Evolutionary conservation across 2,888 invertebrate species (phyloP).

Genomic region (Terebella lapidaria): DNA sequence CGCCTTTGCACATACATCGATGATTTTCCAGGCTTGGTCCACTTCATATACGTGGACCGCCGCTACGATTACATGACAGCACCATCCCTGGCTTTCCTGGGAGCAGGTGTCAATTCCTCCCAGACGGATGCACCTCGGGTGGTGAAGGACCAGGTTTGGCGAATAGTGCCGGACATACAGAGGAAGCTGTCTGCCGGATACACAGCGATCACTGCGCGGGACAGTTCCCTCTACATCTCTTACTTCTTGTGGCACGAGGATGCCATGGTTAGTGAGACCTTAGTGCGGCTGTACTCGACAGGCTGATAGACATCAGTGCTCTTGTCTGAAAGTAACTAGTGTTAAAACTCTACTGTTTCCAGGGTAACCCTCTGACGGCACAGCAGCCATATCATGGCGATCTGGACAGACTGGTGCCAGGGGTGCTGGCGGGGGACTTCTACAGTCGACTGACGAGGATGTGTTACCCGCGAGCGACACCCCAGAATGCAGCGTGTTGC

Average conservation of each 20-base stretch:
- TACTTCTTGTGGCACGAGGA: background rate
- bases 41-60: background rate
- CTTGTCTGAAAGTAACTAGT: background rate
- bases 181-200: background rate
- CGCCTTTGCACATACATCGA: background rate
- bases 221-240: background rate
- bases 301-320: too few relatives aligned
- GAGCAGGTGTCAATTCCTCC: background rate
- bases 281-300: background rate
- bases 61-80: background rate
- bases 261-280: background rate
- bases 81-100: background rate
- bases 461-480: background rate
- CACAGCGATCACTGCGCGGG: background rate
- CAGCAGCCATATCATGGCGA: background rate
- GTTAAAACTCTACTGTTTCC: background rate
- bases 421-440: background rate
- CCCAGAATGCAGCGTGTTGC: background rate
- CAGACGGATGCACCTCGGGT: too few relatives aligned
- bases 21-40: background rate
- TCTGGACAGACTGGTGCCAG: background rate
- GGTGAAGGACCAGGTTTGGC: too few relatives aligned
- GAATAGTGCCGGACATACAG: background rate
- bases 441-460: background rate
- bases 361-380: background rate